Percentiles rank a stretch among this genome's conserved stretches.
phyloP scores from a whole-genome alignment of 2,888 invertebrate species.

The Agonum fuliginosum region DNA sequence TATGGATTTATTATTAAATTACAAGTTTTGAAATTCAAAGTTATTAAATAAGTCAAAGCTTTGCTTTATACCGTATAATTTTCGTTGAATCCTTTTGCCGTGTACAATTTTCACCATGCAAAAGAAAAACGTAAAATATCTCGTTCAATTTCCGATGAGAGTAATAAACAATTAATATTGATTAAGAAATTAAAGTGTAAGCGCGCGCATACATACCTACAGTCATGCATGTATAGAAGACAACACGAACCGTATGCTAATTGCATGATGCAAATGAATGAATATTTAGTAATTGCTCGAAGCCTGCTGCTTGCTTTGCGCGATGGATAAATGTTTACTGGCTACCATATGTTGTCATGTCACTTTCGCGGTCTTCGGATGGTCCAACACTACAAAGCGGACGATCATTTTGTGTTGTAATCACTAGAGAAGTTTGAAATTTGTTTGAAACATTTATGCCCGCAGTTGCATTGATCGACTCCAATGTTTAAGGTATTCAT shows the following conservation, averaged over 20 bases:
- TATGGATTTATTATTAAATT: no score
- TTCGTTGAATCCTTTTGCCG: no score
- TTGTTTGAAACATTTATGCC: no score
- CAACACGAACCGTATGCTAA: slow-evolving; percentile 27
- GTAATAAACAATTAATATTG: slow-evolving; percentile 40
- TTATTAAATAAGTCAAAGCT: no score
- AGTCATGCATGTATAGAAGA: background rate
- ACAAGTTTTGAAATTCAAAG: no score
- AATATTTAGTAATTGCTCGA: slow-evolving; percentile 37
- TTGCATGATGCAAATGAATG: slow-evolving; percentile 33
- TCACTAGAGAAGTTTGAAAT: no score
- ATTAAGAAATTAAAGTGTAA: slow-evolving; percentile 34
- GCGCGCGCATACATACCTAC: background rate
- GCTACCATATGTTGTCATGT: slow-evolving; percentile 39
- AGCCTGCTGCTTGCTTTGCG: background rate
- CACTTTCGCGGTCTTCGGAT: no score
- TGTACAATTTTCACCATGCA: background rate
- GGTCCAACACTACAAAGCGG: background rate
- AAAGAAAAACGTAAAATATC: background rate
- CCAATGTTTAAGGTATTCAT: no score
- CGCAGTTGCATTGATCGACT: no score
- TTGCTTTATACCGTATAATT: no score
- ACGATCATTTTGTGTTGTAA: no score
- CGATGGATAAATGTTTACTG: background rate
- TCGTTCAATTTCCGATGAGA: background rate